These are phyloP conservation scores for Rhinichthys klamathensis DNA, from an alignment of 2,113 vertebrate genomes.

Conservation along the genomic window DNA sequence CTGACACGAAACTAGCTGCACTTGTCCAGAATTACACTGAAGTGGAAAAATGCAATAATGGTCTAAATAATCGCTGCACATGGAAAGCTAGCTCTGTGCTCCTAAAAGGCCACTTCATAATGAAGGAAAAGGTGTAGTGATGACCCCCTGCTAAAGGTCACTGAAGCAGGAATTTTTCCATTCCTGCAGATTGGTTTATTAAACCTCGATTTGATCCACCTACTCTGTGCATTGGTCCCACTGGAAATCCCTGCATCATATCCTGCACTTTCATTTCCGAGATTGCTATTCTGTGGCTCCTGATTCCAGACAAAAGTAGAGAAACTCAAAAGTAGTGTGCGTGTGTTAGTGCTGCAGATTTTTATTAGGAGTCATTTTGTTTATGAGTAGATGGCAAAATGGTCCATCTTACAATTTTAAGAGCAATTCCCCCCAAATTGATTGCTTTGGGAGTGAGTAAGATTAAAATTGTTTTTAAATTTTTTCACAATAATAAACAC, in stretches of 20 bases:
- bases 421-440: background rate
- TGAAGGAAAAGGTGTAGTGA: conserved; percentile 9
- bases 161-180: background rate
- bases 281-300: background rate
- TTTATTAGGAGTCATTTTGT: background rate
- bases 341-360: background rate
- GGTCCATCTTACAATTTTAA: background rate
- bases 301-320: background rate
- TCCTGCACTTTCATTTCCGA: conserved; percentile 25
- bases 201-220: conserved; percentile 25
- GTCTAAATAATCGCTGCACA: conserved; percentile 45
- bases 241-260: conserved; percentile 15
- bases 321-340: background rate
- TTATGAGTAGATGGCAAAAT: background rate
- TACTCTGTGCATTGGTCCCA: conserved; percentile 26
- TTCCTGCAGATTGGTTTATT: conserved; percentile 20
- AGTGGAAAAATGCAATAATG: conserved; percentile 45
- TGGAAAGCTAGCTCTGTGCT: conserved; percentile 25
- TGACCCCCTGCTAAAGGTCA: conserved; percentile 33
- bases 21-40: conserved; percentile 40
- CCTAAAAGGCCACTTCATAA: conserved; percentile 38
- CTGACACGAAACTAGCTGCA: conserved; percentile 39
- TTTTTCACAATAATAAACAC: too few species aligned
- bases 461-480: background rate
- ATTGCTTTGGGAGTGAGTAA: background rate